Evolutionary conservation across 1,140 invertebrate species (phyloP).

Genomic region (Doryteuthis pealeii): DNA sequence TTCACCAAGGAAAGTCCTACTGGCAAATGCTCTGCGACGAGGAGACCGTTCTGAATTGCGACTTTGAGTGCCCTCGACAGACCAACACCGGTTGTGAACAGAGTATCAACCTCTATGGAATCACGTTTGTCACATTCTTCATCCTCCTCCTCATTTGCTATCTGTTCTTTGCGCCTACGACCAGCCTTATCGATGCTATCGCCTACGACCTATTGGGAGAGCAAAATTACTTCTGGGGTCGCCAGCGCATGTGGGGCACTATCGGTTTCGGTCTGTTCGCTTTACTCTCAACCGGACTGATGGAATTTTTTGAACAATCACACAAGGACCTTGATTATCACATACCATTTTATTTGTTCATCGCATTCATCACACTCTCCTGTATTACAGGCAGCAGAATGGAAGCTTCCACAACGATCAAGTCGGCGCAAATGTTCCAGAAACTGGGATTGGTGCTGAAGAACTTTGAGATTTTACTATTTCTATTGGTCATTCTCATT

Average conservation of each 20-base stretch:
- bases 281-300: slow-evolving; percentile 43
- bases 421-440: slow-evolving; percentile 19
- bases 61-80: slow-evolving; percentile 25
- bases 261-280: slow-evolving; percentile 39
- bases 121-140: slow-evolving; percentile 35
- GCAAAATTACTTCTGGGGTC: slow-evolving; percentile 27
- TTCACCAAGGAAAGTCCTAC: slow-evolving; percentile 23
- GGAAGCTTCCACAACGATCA: neutral
- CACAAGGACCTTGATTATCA: slow-evolving; percentile 30
- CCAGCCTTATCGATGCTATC: slow-evolving; percentile 39
- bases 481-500: slow-evolving; percentile 76
- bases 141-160: slow-evolving; percentile 32
- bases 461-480: slow-evolving; percentile 22
- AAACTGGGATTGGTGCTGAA: slow-evolving; percentile 7
- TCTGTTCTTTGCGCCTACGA: slow-evolving; percentile 31
- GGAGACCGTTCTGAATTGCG: slow-evolving; percentile 34
- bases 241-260: slow-evolving; percentile 39
- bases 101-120: slow-evolving; percentile 73
- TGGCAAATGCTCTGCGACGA: slow-evolving; percentile 42
- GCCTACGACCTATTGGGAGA: slow-evolving; percentile 37
- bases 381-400: slow-evolving; percentile 26
- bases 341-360: slow-evolving; percentile 45
- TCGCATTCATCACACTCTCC: slow-evolving; percentile 30
- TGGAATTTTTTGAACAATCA: slow-evolving; percentile 32
- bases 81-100: slow-evolving; percentile 60